Base-by-base conservation (phyloP, 1,140 invertebrate species). In the Heliconius nattereri region DNA sequence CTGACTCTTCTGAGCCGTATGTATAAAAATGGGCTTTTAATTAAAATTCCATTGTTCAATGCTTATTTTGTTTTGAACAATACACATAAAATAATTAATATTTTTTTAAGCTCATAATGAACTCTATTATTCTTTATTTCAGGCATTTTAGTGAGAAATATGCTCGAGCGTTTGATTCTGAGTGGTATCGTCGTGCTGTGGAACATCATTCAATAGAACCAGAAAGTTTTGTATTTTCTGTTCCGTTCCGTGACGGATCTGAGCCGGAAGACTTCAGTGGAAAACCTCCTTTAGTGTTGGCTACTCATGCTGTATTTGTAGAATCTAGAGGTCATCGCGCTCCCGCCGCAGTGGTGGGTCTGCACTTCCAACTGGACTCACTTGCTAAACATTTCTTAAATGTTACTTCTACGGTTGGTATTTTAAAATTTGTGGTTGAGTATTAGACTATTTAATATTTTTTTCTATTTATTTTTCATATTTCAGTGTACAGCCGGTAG, bases 161-260 rank as follows among this genome's bases (percentile, higher is more conserved):
- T 89, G 96, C 96, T 3, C 95, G 97, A 82, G 97, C 98, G 1
- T 98, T 98, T 90, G 98, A 99, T 87, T 97, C 98, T 60, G 95
- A 97, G 6, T 99, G 98, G 98, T 99, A 99, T 90, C 97, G 97
- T 90, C 95, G 98, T 79, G 98, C 98, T 2, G 98, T 99, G 2
- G 98, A 99, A 91, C 98, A 98, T 87, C 97, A 98, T 84, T 92
- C 96, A 0, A 96, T 98, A 71, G 97, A 98, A 87, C 97, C 97
- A 1, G 97, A 98, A 83, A 98, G 98, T 86, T 99, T 98, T 90
- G 98, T 98, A 0, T 99, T 97, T 91, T 98, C 98, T 78, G 98
- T 99, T 11, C 98, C 98, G 6, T 98, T 97, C 97, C 83, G 97
- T 96, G 95, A 95, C 87, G 91, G 88, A 1, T 84, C 88, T n/a